A percentile compares a stretch with the other conserved stretches of the same genome.
phyloP scores from a whole-genome alignment of 1,140 invertebrate genomes.

The Sarcophaga bullata region DNA sequence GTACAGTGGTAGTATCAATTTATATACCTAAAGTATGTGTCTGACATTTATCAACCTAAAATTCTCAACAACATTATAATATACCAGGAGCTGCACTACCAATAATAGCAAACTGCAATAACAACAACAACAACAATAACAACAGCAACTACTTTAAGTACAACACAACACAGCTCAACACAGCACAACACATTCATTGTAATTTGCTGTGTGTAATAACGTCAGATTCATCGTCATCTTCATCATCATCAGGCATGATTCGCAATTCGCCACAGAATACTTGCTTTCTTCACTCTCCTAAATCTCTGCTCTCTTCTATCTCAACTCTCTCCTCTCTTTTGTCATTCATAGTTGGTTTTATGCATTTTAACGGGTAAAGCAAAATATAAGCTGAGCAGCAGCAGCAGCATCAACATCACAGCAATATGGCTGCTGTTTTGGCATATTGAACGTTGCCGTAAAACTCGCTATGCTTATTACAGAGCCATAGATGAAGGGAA shows the following conservation, averaged over 20 bases:
- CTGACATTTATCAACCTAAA: constrained; percentile 37
- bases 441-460: background rate
- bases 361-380: background rate
- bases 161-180: too few relatives aligned
- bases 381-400: background rate
- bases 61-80: constrained; percentile 20
- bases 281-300: too few relatives aligned
- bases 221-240: constrained; percentile 11
- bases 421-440: background rate
- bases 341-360: background rate
- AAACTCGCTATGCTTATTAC: background rate
- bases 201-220: background rate
- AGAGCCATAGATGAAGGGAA: too few relatives aligned
- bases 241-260: background rate
- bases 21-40: constrained; percentile 35
- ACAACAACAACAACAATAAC: background rate
- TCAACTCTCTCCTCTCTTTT: background rate
- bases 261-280: too few relatives aligned
- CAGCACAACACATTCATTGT: background rate
- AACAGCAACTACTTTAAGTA: background rate
- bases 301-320: too few relatives aligned
- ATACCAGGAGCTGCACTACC: background rate
- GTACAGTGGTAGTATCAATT: constrained; percentile 22
- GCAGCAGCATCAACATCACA: background rate
- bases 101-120: background rate